Evolutionary conservation across 2,888 invertebrate species (phyloP), one percentile per base, ranked within the genome.

Genomic region (Endotricha flammealis): DNA sequence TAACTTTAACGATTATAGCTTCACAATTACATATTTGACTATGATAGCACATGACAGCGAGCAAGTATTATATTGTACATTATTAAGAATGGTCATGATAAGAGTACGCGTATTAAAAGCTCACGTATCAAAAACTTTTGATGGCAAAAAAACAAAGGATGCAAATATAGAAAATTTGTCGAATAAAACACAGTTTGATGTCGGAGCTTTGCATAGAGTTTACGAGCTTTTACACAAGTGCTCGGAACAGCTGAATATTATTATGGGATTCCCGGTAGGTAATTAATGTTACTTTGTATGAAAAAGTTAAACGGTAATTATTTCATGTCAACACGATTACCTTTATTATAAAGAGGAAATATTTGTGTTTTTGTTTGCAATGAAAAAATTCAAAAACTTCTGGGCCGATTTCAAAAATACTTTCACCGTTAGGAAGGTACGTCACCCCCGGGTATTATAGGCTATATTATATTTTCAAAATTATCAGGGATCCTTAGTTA

Each of bases 231-330:
- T 81, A 40, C 68, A 80, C 44, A 65, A 66, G 42, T 75, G 71
- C 45, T 61, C 76, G 1, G 60, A 64, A 29, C 57, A 71, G 49
- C 60, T 81, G 1, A 79, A 75, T 45, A 56, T 56, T 8, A 46
- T 71, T n/a, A 75, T 81, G 67, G 66, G 62, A 53, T 52, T 78
- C 14, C 67, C 75, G 56, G 80, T 82, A 63, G n/a, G n/a, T n/a
- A n/a, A n/a, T n/a, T n/a, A n/a, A n/a, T n/a, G n/a, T n/a, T n/a
- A n/a, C n/a, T n/a, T n/a, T n/a, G n/a, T n/a, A 53, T 59, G 14
- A 13, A 13, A 27, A 23, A 12, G 12, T 23, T 32, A 12, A 12
- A 12, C 36, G 16, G 20, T 25, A 16, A 13, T 24, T 31, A 20
- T 20, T 22, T 12, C 5, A 9, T 22, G 3, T 17, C 11, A 17